phyloP scores from a whole-genome alignment of 2,113 vertebrate species.

The Crotalus helleri region DNA sequence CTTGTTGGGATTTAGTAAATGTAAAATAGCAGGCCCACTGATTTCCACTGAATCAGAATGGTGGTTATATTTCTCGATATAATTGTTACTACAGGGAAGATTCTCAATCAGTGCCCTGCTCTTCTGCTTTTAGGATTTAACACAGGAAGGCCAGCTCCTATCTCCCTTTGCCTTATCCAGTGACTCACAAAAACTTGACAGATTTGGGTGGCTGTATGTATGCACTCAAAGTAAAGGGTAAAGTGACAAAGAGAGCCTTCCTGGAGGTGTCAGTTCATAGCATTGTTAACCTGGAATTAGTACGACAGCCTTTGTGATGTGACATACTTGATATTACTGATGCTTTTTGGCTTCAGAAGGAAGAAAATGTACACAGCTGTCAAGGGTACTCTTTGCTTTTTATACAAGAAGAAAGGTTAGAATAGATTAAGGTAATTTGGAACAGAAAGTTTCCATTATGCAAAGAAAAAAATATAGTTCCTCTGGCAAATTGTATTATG shows the following conservation, averaged over 20 bases:
- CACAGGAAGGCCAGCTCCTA: conserved; percentile 23
- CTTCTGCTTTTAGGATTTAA: conserved; percentile 19
- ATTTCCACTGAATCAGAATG: background rate
- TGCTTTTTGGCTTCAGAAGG: conserved; percentile 56
- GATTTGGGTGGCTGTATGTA: background rate
- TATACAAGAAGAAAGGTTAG: conserved; percentile 56
- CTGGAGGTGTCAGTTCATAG: conserved; percentile 60
- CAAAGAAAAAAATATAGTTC: conserved; percentile 64
- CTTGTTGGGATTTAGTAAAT: conserved; percentile 28
- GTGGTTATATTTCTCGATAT: background rate
- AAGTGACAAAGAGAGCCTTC: conserved; percentile 55
- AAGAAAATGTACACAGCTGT: conserved; percentile 53
- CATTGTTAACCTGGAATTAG: conserved; percentile 62
- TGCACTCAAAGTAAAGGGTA: conserved; percentile 39
- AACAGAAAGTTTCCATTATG: conserved; percentile 65
- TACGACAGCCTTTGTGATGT: conserved; percentile 56
- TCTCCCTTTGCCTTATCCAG: background rate
- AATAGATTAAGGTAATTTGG: conserved; percentile 58
- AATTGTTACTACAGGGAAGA: conserved; percentile 26
- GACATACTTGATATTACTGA: conserved; percentile 52
- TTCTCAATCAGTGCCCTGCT: conserved; percentile 10
- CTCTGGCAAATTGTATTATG: conserved; percentile 59
- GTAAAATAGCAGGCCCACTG: conserved; percentile 4
- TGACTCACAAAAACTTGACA: conserved; percentile 42
- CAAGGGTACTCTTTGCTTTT: conserved; percentile 63